A percentile compares a stretch with the other conserved stretches of the same genome.
These are phyloP conservation scores for Stichodactyla helianthus DNA, from an alignment of 64 coral and sea anemone species.

Conservation along the genomic window DNA sequence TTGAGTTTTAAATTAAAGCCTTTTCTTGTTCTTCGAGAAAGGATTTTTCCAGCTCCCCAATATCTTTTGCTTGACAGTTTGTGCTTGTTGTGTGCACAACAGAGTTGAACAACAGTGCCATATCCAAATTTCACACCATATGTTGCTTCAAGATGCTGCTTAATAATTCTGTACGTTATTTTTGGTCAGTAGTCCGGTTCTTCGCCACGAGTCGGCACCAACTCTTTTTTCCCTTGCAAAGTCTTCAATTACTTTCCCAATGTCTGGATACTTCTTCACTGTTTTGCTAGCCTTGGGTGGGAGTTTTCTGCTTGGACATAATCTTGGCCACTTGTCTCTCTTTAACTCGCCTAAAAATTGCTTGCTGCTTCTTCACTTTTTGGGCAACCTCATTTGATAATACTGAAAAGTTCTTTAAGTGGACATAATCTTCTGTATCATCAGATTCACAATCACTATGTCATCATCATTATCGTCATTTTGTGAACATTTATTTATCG, in stretches of 20 bases:
- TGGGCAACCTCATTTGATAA: not conserved
- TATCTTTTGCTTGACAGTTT: not conserved
- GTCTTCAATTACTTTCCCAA: constrained; percentile 55
- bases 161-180: constrained; percentile 5
- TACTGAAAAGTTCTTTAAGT: too few species aligned
- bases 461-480: too few species aligned
- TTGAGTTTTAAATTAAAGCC: constrained; percentile 3
- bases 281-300: not conserved
- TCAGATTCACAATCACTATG: too few species aligned
- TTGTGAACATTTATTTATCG: too few species aligned
- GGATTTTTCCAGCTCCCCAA: not conserved
- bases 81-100: not conserved
- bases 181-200: constrained; percentile 30
- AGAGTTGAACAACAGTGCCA: constrained; percentile 20
- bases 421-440: too few species aligned
- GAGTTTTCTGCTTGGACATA: too few species aligned
- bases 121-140: not conserved
- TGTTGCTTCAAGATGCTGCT: constrained; percentile 16
- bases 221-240: constrained; percentile 41
- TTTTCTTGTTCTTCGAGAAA: constrained; percentile 9
- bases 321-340: constrained; percentile 21
- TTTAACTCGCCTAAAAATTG: constrained; percentile 14
- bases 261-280: constrained; percentile 16
- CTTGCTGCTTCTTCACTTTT: too few species aligned
- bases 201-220: constrained; percentile 26